phyloP scores from a whole-genome alignment of 2,888 invertebrate species.

The Lasioglossum leucozonium region DNA sequence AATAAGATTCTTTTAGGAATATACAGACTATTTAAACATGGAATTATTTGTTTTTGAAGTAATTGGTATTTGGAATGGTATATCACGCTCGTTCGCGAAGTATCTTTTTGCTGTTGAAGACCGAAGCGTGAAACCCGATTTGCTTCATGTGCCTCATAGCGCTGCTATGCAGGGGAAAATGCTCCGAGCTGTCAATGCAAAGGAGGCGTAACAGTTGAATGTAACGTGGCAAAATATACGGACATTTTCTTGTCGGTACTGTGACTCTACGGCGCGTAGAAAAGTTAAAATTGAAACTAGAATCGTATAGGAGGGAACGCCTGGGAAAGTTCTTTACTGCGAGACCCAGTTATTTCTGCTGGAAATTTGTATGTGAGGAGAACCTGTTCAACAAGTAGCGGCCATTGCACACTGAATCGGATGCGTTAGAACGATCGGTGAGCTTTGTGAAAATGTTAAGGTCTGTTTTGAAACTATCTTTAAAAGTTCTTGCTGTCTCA shows the following conservation, averaged over 20 bases:
- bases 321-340: background rate
- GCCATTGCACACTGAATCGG: background rate
- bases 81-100: no score
- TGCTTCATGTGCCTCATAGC: background rate
- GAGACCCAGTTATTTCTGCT: background rate
- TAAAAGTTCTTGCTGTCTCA: background rate
- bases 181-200: background rate
- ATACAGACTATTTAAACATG: no score
- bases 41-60: no score
- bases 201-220: background rate
- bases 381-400: conserved; percentile 1
- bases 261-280: background rate
- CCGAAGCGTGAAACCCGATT: background rate
- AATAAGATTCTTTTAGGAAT: no score
- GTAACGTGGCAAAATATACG: background rate
- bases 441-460: background rate
- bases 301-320: background rate
- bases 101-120: no score
- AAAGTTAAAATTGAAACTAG: conserved; percentile 5
- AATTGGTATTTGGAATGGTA: no score
- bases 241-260: background rate
- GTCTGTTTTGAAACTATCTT: background rate
- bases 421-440: background rate
- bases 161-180: background rate
- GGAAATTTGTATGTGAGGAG: background rate